These are phyloP conservation scores for Protobothrops flavoviridis DNA, from an alignment of 2,113 vertebrate species.

Conservation along the genomic window DNA sequence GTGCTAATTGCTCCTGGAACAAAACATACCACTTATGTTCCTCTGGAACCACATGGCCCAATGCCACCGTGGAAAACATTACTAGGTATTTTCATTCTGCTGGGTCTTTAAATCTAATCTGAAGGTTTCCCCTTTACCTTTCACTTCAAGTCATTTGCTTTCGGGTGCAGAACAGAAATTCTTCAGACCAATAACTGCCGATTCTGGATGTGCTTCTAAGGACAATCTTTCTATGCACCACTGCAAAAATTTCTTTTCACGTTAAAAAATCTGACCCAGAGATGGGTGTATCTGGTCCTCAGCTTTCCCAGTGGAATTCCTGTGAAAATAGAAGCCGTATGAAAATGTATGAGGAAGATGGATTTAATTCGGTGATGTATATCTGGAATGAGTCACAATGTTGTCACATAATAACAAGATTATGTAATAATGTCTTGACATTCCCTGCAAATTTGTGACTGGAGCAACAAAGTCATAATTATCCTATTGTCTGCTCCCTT, in stretches of 20 bases:
- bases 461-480: background rate
- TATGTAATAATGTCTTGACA: background rate
- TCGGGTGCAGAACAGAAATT: background rate
- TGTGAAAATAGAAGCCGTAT: background rate
- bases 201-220: background rate
- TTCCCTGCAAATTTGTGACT: background rate
- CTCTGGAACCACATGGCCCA: conserved; percentile 14
- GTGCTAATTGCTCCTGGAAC: conserved; percentile 61
- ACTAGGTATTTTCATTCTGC: background rate
- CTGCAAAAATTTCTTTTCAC: background rate
- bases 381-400: background rate
- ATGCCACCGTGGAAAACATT: conserved; percentile 20
- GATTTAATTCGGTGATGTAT: background rate
- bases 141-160: background rate
- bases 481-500: background rate
- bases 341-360: background rate
- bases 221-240: background rate
- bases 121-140: background rate
- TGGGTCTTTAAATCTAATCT: background rate
- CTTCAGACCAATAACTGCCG: background rate
- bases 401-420: background rate
- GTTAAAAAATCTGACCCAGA: background rate
- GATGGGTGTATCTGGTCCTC: too few relatives aligned
- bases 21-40: conserved; percentile 66
- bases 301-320: background rate